Evolutionary conservation across 2,113 vertebrate species (phyloP).

Genomic region (Mesocricetus auratus): DNA sequence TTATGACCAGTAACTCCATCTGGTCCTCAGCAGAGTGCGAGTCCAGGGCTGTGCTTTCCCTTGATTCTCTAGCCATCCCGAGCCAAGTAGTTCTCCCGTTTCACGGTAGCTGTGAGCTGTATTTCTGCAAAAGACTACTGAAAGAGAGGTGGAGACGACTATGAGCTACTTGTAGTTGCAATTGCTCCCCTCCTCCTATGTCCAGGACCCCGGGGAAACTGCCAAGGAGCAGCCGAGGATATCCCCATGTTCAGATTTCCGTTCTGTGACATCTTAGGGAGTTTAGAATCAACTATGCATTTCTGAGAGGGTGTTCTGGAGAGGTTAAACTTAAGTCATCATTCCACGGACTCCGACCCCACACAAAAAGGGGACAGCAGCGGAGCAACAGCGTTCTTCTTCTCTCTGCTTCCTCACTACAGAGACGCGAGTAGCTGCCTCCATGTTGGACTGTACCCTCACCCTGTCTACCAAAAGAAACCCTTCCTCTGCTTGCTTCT

Average conservation of each 20-base stretch:
- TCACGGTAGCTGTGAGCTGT: background rate
- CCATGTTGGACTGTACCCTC: background rate
- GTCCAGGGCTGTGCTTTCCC: background rate
- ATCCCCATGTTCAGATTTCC: background rate
- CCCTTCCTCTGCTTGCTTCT: background rate
- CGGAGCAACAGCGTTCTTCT: background rate
- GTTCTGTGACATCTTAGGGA: background rate
- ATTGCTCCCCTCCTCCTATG: background rate
- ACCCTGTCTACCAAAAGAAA: background rate
- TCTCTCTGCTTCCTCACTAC: background rate
- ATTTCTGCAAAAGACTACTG: background rate
- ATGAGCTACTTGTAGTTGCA: background rate
- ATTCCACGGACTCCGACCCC: background rate
- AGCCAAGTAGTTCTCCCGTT: background rate
- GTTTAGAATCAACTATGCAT: background rate
- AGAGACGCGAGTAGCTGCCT: no score
- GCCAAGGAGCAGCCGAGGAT: background rate
- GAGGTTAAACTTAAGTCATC: background rate
- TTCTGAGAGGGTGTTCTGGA: background rate
- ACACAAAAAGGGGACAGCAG: no score
- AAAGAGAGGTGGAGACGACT: background rate
- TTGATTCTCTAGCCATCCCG: slow-evolving; percentile 34
- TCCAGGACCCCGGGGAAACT: background rate
- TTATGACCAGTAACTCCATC: slow-evolving; percentile 45
- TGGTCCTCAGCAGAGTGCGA: background rate